A percentile compares a stretch with the other conserved stretches of the same genome.
These are phyloP conservation scores for Tragelaphus strepsiceros DNA, from an alignment of 2,113 vertebrate genomes.

Conservation along the genomic window DNA sequence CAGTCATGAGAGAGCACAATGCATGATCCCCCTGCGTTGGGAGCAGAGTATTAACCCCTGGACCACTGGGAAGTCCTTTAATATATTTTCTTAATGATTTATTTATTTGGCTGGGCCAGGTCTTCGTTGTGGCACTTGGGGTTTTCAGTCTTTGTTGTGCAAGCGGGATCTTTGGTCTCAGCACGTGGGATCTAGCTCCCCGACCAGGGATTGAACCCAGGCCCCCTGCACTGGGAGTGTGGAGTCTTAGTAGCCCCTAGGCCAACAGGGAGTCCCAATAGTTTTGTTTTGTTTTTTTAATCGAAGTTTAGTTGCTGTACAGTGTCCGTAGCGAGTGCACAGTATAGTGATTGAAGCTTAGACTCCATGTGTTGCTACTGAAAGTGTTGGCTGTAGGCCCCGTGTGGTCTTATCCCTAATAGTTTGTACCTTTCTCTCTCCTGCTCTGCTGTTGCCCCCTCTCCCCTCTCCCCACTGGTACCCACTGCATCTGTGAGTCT, in stretches of 20 bases:
- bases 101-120: not conserved
- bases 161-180: not conserved
- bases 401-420: fast-evolving
- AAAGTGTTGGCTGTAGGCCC: fast-evolving
- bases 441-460: no score
- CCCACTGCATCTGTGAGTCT: not conserved
- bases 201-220: not conserved
- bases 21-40: not conserved
- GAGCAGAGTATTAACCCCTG: not conserved
- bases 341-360: not conserved
- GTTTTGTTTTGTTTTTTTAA: not conserved
- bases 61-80: not conserved
- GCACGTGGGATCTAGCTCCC: not conserved
- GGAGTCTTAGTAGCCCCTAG: not conserved
- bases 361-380: not conserved
- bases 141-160: not conserved
- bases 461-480: not conserved
- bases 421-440: fast-evolving
- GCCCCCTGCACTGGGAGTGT: not conserved
- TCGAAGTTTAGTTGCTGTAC: not conserved
- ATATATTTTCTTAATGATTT: not conserved
- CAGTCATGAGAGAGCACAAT: not conserved
- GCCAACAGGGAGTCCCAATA: not conserved
- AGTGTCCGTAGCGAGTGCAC: fast-evolving
- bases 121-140: not conserved